A percentile compares a stretch with the other conserved stretches of the same genome.
These are phyloP conservation scores for Galerucella nymphaeae DNA, from an alignment of 2,888 invertebrate genomes.

Conservation along the genomic window DNA sequence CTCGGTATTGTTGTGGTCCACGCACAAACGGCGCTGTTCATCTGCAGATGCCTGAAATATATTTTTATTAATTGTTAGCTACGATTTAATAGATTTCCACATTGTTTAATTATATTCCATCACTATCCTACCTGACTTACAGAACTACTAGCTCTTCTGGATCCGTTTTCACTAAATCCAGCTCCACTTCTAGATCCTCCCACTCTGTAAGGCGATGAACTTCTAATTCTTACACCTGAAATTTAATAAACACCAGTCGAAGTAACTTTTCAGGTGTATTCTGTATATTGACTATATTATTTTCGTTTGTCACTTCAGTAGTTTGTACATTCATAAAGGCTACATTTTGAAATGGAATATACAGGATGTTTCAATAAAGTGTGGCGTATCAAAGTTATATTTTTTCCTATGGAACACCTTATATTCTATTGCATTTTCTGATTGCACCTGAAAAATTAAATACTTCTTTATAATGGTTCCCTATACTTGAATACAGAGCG, in stretches of 20 bases:
- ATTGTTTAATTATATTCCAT: neutral
- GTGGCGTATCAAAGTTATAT: too few relatives aligned
- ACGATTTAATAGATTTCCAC: neutral
- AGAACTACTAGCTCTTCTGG: conserved; percentile 77
- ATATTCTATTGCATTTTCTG: too few relatives aligned
- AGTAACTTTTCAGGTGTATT: neutral
- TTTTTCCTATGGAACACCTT: too few relatives aligned
- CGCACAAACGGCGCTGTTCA: conserved; percentile 76
- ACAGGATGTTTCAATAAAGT: too few relatives aligned
- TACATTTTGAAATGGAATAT: too few relatives aligned
- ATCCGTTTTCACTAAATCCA: conserved; percentile 69
- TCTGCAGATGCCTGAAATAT: conserved; percentile 76
- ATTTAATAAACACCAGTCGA: conserved; percentile 13
- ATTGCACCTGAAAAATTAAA: too few relatives aligned
- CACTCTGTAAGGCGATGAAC: conserved; percentile 72
- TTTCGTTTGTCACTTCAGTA: too few relatives aligned
- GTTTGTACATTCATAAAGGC: too few relatives aligned
- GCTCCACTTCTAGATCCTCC: conserved; percentile 66
- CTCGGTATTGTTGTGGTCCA: conserved; percentile 69
- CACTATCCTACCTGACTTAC: conserved; percentile 73
- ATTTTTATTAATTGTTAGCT: neutral
- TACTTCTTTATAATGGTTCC: too few relatives aligned
- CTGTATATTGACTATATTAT: too few relatives aligned
- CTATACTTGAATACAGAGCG: too few relatives aligned
- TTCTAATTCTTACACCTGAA: conserved; percentile 63